phyloP scores from a whole-genome alignment of 2,113 vertebrate species.

The Gnathonemus longibarbis region DNA sequence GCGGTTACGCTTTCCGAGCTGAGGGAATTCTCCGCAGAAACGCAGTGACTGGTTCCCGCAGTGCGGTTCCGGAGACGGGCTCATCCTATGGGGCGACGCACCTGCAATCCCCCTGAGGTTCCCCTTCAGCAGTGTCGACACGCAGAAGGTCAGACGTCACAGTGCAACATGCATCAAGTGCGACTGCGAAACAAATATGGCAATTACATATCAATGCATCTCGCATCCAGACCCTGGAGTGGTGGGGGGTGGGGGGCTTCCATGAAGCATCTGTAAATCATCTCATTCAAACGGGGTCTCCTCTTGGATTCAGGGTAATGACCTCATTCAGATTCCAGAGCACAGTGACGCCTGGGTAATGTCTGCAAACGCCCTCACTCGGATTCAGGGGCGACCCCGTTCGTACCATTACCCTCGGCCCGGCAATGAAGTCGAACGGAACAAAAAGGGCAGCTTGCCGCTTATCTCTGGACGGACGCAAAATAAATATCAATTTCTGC shows the following conservation, averaged over 20 bases:
- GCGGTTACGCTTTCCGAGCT: neutral
- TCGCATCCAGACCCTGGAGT: neutral
- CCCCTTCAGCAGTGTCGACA: neutral
- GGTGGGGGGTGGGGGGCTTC: neutral
- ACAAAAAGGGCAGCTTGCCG: neutral
- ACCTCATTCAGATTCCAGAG: constrained; percentile 7
- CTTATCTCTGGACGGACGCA: neutral
- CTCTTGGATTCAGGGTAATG: neutral
- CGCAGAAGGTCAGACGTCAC: neutral
- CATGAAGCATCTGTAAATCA: neutral
- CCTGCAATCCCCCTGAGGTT: neutral
- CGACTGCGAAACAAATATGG: neutral
- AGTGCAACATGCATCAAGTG: neutral
- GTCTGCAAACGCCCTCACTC: constrained; percentile 5
- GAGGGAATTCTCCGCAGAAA: neutral
- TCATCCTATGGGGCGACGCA: neutral
- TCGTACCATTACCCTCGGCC: neutral
- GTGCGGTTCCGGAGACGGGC: neutral
- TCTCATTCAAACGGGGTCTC: neutral
- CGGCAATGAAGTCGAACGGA: neutral
- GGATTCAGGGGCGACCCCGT: neutral
- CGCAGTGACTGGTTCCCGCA: neutral
- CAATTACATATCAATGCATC: constrained; percentile 3
- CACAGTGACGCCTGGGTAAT: constrained; percentile 8
- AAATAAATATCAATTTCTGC: constrained; percentile 19